These are phyloP conservation scores for Bombus affinis DNA, from an alignment of 1,140 invertebrate genomes.

Conservation along the genomic window DNA sequence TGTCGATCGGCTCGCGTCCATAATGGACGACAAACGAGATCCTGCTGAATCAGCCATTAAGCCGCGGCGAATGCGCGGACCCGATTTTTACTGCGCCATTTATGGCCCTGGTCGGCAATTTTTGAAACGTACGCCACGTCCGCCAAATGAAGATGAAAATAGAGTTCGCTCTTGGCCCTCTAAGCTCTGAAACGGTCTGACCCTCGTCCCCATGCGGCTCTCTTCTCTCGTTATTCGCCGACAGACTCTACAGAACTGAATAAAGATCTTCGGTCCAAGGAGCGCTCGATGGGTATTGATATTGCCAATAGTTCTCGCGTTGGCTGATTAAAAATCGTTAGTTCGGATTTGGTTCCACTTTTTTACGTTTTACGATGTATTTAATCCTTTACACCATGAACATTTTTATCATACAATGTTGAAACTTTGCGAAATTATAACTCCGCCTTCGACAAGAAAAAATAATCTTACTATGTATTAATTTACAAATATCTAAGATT, in stretches of 20 bases:
- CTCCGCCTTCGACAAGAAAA: too few relatives aligned
- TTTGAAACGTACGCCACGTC: slow-evolving; percentile 38
- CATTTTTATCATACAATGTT: too few relatives aligned
- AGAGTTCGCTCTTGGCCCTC: neutral
- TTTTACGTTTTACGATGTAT: too few relatives aligned
- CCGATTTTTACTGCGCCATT: slow-evolving; percentile 46
- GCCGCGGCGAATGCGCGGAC: slow-evolving; percentile 25
- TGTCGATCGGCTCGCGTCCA: slow-evolving; percentile 73
- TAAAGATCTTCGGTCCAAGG: slow-evolving; percentile 27
- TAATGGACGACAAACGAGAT: slow-evolving; percentile 69
- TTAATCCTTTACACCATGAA: too few relatives aligned
- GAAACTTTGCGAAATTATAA: too few relatives aligned
- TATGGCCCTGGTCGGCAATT: slow-evolving; percentile 39
- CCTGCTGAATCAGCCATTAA: slow-evolving; percentile 66
- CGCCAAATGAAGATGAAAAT: slow-evolving; percentile 44
- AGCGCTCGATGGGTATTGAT: neutral
- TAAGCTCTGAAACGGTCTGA: neutral
- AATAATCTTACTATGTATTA: too few relatives aligned
- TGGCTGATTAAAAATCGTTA: neutral
- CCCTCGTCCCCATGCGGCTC: too few relatives aligned
- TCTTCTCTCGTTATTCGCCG: neutral
- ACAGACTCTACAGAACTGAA: neutral
- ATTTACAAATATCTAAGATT: too few relatives aligned
- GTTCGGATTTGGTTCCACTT: neutral
- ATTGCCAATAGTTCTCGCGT: neutral